Evolutionary conservation across 2,888 invertebrate genomes (phyloP), one percentile per base, ranked within the genome.

Genomic region (Plebejus melissa): DNA sequence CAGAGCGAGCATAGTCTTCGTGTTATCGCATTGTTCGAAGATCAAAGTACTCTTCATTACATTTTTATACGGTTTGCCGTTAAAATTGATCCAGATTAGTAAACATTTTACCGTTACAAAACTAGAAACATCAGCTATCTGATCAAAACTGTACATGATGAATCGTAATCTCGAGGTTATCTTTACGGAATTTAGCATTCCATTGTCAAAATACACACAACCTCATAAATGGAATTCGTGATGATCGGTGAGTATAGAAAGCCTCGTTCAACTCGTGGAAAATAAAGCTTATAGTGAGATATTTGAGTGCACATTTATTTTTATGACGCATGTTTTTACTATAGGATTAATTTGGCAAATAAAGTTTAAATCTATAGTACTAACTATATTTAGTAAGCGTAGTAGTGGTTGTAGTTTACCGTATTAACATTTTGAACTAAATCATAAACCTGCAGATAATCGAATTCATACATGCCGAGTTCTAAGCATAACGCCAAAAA

Each of bases 1-100:
- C 79, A 71, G 75, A 77, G 77, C 76, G 38, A 58, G 57, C 36
- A 60, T 60, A 65, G 4, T 72, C 46, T 71, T 22, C 41, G 22
- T 54, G 28, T 54, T 54, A 54, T 72, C 72, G 13, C 32, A 72
- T 75, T 75, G 71, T 71, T 71, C 71, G 22, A 75, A 65, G 50
- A 69, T 54, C n/a, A 75, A 46, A 46, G 65, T 65, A 28, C 60
- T 46, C 60, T 13, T 65, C 41, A 46, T 74, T 74, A 46, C 16
- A 74, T 58, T 74, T 74, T 60, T 65, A 74, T 46, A 65, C 60
- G 65, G 50, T 65, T 74, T 13, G 60, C 46, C 32, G 65, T 65
- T 65, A 65, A 65, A 65, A 65, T 65, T 65, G 65, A 65, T 65
- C 65, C 65, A 65, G 65, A 65, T 65, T 65, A 60, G 60, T 60